Evolutionary conservation across 2,797 vertebrate genomes (phyloP).

Genomic region (Loris lydekkerianus): DNA sequence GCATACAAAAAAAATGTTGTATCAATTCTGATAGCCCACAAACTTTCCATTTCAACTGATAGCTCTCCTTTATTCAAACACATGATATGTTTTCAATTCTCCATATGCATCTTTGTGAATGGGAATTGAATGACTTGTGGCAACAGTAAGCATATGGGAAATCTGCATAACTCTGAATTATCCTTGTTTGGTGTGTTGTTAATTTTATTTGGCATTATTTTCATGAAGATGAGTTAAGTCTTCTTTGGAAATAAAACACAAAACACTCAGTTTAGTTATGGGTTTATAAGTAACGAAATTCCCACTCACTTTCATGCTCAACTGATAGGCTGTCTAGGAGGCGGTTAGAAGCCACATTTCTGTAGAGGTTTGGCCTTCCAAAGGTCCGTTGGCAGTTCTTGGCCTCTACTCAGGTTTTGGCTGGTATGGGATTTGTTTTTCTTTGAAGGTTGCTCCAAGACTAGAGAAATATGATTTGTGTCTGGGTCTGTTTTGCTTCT

Average conservation of each 20-base stretch:
- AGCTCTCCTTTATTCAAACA: conserved; percentile 62
- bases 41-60: conserved; percentile 55
- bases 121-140: conserved; percentile 51
- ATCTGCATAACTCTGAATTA: not conserved
- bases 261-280: conserved; percentile 20
- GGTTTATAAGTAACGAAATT: conserved; percentile 52
- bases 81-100: conserved; percentile 53
- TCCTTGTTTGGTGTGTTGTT: not conserved
- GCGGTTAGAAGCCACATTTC: conserved; percentile 32
- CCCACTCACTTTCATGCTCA: conserved; percentile 4
- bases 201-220: conserved; percentile 33
- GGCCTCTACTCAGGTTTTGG: conserved; percentile 61
- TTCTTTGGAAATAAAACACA: conserved; percentile 13
- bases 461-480: conserved; percentile 79
- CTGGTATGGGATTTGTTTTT: conserved; percentile 75
- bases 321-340: conserved; percentile 55
- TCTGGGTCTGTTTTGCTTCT: conserved; percentile 80
- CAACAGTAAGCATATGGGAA: not conserved
- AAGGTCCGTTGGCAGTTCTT: conserved; percentile 66
- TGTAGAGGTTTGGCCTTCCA: conserved; percentile 62
- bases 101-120: conserved; percentile 51
- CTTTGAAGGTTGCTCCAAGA: conserved; percentile 80
- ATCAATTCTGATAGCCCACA: conserved; percentile 69
- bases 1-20: conserved; percentile 54
- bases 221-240: not conserved